A percentile compares a stretch with the other conserved stretches of the same genome.
Conservation (phyloP, 1,140 invertebrate genomes). For the Microplitis mediator region DNA sequence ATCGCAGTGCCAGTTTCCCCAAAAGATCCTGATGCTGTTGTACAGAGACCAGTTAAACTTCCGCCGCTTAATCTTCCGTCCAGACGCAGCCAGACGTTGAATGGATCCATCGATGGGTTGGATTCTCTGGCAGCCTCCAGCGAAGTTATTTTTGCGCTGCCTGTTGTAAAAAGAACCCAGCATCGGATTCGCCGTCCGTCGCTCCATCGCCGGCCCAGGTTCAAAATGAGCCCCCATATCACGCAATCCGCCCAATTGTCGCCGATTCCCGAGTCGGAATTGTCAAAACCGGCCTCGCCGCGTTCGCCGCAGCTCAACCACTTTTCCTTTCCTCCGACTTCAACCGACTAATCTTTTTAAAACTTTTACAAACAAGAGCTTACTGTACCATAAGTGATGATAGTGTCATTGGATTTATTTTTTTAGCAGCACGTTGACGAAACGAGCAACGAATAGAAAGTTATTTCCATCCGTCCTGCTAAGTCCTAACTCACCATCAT, state of each 20-base stretch:
- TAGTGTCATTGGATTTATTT: too few relatives aligned
- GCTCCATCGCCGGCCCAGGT: constrained; percentile 50
- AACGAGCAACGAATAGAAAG: neutral
- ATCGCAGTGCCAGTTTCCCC: constrained; percentile 12
- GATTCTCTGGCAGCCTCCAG: neutral
- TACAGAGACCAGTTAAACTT: constrained; percentile 44
- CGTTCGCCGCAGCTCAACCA: constrained; percentile 56
- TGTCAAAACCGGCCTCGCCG: constrained; percentile 74
- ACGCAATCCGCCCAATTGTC: constrained; percentile 66
- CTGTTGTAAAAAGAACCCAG: constrained; percentile 38
- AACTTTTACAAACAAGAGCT: neutral
- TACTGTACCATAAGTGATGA: too few relatives aligned
- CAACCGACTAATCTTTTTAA: constrained; percentile 20
- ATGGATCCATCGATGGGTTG: neutral
- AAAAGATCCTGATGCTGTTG: too few relatives aligned
- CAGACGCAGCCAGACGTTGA: neutral
- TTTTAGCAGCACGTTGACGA: too few relatives aligned
- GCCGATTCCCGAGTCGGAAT: constrained; percentile 75
- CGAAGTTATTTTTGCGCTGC: constrained; percentile 22
- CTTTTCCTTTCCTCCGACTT: constrained; percentile 49
- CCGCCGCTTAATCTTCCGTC: constrained; percentile 28
- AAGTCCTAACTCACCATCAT: neutral
- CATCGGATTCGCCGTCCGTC: constrained; percentile 44
- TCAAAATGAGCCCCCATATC: constrained; percentile 56
- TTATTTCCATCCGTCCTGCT: neutral